Conservation (phyloP, 2,888 invertebrate genomes). For the Arge pagana region DNA sequence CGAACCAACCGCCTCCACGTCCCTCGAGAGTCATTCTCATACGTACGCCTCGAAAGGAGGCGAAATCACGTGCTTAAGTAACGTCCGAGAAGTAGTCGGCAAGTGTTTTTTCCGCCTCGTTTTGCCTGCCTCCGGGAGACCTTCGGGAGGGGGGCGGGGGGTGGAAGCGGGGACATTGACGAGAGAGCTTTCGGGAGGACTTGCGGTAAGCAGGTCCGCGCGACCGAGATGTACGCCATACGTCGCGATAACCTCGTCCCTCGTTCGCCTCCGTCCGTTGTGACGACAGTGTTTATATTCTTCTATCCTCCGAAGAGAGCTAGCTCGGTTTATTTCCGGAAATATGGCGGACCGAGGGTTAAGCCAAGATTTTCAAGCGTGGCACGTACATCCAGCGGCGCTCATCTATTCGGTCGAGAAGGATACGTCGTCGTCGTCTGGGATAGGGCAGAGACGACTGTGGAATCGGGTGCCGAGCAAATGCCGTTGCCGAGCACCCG, state of each 20-base stretch:
- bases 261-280: too few species aligned
- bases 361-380: constrained; percentile 33
- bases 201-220: too few species aligned
- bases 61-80: neutral
- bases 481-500: constrained; percentile 29
- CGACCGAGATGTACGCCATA: too few species aligned
- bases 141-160: too few species aligned
- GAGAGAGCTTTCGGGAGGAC: too few species aligned
- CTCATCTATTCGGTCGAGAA: constrained; percentile 41
- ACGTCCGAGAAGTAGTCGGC: constrained; percentile 7
- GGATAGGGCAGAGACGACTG: neutral
- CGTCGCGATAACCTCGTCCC: too few species aligned
- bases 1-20: too few species aligned
- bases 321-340: constrained; percentile 6
- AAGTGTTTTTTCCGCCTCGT: constrained; percentile 9
- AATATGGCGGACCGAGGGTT: constrained; percentile 9
- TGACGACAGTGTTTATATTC: too few species aligned
- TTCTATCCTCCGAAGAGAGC: too few species aligned
- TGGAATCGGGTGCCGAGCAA: constrained; percentile 1
- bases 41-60: neutral
- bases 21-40: too few species aligned
- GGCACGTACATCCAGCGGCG: constrained; percentile 34
- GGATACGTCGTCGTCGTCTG: constrained; percentile 32
- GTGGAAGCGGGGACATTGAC: too few species aligned
- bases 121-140: too few species aligned